Base-by-base conservation (phyloP, 2,888 invertebrate species). In the Eristalis pertinax region DNA sequence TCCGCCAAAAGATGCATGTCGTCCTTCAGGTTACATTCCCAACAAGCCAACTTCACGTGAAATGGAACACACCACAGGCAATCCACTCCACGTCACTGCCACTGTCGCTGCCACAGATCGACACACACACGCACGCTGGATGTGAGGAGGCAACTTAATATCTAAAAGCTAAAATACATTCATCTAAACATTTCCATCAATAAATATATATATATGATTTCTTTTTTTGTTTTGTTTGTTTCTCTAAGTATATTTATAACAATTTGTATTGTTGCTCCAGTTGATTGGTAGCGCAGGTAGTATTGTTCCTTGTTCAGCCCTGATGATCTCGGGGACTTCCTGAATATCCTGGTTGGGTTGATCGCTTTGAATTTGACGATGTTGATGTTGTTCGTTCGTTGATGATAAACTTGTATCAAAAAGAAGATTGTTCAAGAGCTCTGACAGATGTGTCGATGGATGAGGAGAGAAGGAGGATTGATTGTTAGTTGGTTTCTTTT, bases 91-190 rank as follows among this genome's bases (percentile, higher is more conserved):
- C 26, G 2, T 26, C 26, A 26, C 26, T 26, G 26, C 26, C 26
- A 26, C 62, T 32, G 50, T 5, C 22, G 50, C 64, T 22, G 60
- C 19, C 60, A 13, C 60, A 60, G 26, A 60, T 50, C 72, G 24
- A 19, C 43, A 41, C 24, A 64, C 50, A 32, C 32, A 10, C 32
- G 8, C 32, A 8, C 32, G 32, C 32, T 19, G 50, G 50, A 19
- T 50, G n/a, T 50, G 50, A 50, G 50, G 74, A 80, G 68, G 26
- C 26, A 80, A 68, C 74, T 50, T 72, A 70, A 78, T 70, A 64
- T 72, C 78, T 69, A 74, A 19, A 50, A 80, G 74, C 80, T 80
- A 80, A 60, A 68, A 80, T 80, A 80, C 73, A 80, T 50, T 43
- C 60, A 62, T 68, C 74, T 80, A 80, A 67, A 80, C 68, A 26